phyloP scores from a whole-genome alignment of 2,113 vertebrate genomes.

The Rhynchopsitta pachyrhyncha region DNA sequence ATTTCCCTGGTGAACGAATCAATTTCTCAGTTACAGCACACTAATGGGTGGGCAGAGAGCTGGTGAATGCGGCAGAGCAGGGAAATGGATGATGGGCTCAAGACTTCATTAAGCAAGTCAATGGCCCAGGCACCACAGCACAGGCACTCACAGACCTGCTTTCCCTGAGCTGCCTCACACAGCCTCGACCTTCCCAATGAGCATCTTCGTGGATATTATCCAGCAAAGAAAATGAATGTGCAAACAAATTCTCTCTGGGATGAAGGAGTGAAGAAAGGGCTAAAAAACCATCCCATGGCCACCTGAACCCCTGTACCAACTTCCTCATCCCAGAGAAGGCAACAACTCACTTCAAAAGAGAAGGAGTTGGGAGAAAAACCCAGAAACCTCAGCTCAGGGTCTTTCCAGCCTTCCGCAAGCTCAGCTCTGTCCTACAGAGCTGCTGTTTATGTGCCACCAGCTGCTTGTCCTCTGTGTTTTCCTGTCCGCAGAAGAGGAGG shows the following conservation, averaged over 20 bases:
- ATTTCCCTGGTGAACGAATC: neutral
- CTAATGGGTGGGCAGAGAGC: neutral
- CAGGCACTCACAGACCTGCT: too few species aligned
- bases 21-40: neutral
- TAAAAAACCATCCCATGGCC: neutral
- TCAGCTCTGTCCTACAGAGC: neutral
- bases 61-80: neutral
- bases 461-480: neutral
- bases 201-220: fast-evolving
- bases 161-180: neutral
- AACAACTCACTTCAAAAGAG: neutral
- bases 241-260: neutral
- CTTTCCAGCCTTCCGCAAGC: neutral
- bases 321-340: neutral
- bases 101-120: neutral
- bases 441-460: neutral
- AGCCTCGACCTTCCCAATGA: fast-evolving
- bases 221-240: fast-evolving
- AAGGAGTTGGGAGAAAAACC: neutral
- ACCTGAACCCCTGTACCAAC: neutral
- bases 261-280: neutral
- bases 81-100: neutral
- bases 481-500: neutral
- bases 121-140: fast-evolving
- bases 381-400: neutral